phyloP scores from a whole-genome alignment of 2,113 vertebrate species.

The Paracanthobrama guichenoti region DNA sequence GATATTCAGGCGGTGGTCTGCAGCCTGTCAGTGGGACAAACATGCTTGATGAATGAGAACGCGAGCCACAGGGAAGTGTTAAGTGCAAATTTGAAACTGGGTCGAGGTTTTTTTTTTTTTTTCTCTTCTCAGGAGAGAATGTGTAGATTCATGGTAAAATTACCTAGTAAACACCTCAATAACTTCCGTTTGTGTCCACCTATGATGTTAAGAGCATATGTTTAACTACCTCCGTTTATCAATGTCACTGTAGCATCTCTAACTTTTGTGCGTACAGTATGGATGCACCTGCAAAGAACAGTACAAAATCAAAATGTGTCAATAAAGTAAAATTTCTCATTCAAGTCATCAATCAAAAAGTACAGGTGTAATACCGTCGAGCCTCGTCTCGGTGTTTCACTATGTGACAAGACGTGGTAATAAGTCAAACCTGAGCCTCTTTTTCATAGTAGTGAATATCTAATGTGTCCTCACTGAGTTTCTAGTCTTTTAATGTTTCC shows the following conservation, averaged over 20 bases:
- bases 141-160: constrained; percentile 7
- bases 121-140: neutral
- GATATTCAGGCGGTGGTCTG: constrained; percentile 80
- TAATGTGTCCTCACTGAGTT: constrained; percentile 32
- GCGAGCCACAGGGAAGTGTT: constrained; percentile 80
- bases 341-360: constrained; percentile 34
- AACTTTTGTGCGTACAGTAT: neutral
- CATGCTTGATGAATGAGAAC: constrained; percentile 84
- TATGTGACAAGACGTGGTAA: constrained; percentile 25
- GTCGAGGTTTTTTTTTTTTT: neutral
- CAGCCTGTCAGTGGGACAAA: constrained; percentile 83
- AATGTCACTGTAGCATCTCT: constrained; percentile 14
- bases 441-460: constrained; percentile 21
- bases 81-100: constrained; percentile 82
- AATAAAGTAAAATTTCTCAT: constrained; percentile 22
- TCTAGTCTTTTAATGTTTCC: constrained; percentile 39
- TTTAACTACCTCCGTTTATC: constrained; percentile 24
- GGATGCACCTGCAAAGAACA: constrained; percentile 1
- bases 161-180: constrained; percentile 41
- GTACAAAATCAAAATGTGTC: constrained; percentile 24
- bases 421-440: constrained; percentile 21
- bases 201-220: constrained; percentile 26
- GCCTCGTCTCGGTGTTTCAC: neutral
- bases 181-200: constrained; percentile 13
- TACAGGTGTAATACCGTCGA: constrained; percentile 11